A percentile compares a stretch with the other conserved stretches of the same genome.
phyloP scores from a whole-genome alignment of 2,888 invertebrate genomes.

The Maniola hyperantus region DNA sequence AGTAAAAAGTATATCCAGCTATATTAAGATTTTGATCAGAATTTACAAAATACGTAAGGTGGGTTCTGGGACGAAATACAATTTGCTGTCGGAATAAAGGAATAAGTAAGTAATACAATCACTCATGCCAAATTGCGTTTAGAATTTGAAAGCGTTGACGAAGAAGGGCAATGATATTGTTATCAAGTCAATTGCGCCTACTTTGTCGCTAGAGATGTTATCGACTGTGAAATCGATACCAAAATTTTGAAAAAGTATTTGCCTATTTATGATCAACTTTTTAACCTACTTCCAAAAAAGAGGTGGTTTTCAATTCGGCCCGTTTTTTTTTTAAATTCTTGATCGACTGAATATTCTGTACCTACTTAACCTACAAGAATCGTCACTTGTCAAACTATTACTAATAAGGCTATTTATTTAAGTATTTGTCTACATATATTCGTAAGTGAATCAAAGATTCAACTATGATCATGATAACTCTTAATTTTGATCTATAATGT shows the following conservation, averaged over 20 bases:
- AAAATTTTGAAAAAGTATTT: neutral
- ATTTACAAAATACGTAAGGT: neutral
- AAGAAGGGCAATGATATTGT: constrained; percentile 62
- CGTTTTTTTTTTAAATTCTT: too few species aligned
- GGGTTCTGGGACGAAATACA: constrained; percentile 16
- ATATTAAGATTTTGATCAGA: neutral
- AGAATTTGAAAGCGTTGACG: constrained; percentile 63
- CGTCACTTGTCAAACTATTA: too few species aligned
- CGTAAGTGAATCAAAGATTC: too few species aligned
- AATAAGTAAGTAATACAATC: constrained; percentile 45
- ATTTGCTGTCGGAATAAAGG: constrained; percentile 30
- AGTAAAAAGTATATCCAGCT: neutral
- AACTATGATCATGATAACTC: too few species aligned
- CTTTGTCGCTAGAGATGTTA: constrained; percentile 21
- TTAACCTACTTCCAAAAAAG: too few species aligned
- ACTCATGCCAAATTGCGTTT: constrained; percentile 56
- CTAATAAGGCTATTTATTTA: too few species aligned
- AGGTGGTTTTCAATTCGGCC: too few species aligned
- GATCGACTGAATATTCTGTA: too few species aligned
- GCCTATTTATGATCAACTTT: too few species aligned
- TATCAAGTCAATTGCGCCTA: constrained; percentile 55
- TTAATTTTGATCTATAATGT: too few species aligned
- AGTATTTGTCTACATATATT: too few species aligned
- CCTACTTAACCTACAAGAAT: too few species aligned
- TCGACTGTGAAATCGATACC: neutral